A percentile compares a stretch with the other conserved stretches of the same genome.
Conservation (phyloP, 2,797 vertebrate genomes). For the Megaceryle alcyon region DNA sequence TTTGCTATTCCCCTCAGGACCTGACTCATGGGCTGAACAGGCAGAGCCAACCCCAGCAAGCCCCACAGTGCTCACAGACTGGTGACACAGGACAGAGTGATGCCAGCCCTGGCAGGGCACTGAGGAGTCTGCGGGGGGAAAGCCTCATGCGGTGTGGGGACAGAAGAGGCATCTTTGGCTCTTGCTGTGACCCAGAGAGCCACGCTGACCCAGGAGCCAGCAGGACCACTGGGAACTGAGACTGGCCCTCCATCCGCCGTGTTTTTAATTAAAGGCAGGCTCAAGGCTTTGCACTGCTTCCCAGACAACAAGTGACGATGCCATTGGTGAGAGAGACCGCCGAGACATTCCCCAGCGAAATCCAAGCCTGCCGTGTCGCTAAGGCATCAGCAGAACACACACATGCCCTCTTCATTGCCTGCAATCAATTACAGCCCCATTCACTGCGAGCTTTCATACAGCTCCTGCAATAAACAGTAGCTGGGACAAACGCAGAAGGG, state of each 20-base stretch:
- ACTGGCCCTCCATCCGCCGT: not conserved
- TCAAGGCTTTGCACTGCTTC: not conserved
- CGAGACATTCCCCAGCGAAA: not conserved
- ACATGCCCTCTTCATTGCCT: not conserved
- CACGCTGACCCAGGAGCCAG: not conserved
- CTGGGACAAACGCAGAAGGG: not conserved
- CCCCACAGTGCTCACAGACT: not conserved
- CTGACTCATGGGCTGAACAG: not conserved
- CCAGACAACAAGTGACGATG: not conserved
- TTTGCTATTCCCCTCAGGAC: not conserved
- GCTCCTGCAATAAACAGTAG: not conserved
- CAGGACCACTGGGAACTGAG: not conserved
- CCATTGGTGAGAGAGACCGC: not conserved
- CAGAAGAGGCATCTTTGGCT: not conserved
- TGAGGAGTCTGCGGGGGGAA: not conserved
- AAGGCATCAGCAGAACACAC: not conserved
- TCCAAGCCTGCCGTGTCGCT: not conserved
- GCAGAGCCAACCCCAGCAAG: not conserved
- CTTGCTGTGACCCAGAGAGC: not conserved
- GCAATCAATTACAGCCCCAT: not conserved
- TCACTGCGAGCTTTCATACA: not conserved
- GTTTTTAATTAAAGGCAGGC: conserved; percentile 21
- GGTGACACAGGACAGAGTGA: not conserved
- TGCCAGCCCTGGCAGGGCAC: not conserved
- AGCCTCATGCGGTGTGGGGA: not conserved